Conservation (phyloP, 2,113 vertebrate species). For the Coturnix japonica region DNA sequence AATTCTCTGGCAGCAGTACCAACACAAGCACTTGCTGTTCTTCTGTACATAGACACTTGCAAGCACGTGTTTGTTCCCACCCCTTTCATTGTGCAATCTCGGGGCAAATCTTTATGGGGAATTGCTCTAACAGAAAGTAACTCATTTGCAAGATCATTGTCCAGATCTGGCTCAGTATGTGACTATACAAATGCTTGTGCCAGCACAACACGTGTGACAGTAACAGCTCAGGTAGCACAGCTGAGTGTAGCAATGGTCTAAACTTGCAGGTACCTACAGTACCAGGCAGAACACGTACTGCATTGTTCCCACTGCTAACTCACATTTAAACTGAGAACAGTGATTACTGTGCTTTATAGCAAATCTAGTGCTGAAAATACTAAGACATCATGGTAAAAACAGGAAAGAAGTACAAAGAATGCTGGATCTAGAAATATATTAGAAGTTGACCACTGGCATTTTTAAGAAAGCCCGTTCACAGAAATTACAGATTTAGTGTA, state of each 20-base stretch:
- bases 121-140: constrained; percentile 17
- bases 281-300: background rate
- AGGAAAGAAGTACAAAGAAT: background rate
- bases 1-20: constrained; percentile 33
- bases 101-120: background rate
- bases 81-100: constrained; percentile 9
- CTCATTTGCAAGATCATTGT: background rate
- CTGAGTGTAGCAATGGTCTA: background rate
- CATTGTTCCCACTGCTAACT: background rate
- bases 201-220: background rate
- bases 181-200: background rate
- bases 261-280: background rate
- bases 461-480: background rate
- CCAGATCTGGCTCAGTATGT: background rate
- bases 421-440: background rate
- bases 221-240: background rate
- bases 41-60: background rate
- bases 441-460: fast-evolving
- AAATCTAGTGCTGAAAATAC: background rate
- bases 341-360: background rate
- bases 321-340: background rate
- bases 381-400: background rate
- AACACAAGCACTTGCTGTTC: background rate
- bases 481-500: background rate
- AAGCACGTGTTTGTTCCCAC: background rate